Percentiles rank a stretch among this genome's conserved stretches.
Evolutionary conservation across 2,797 vertebrate species (phyloP).

Genomic region (Rhabdophis nuchalis): DNA sequence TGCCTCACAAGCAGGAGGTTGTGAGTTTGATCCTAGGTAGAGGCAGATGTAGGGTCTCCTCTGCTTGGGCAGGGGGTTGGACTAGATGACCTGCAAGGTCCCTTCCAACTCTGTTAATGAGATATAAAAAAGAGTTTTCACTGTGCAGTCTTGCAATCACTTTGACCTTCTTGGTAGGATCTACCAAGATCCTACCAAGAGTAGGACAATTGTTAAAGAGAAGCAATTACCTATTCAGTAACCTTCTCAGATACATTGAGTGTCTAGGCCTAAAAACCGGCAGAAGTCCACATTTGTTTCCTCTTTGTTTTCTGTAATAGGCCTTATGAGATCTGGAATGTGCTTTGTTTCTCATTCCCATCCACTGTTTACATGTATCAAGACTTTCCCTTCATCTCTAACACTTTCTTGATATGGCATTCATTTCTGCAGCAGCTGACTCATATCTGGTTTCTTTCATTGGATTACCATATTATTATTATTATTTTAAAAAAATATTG

Average conservation of each 20-base stretch:
- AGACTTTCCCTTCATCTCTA: not conserved
- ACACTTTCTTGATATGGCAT: not conserved
- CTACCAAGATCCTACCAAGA: not conserved
- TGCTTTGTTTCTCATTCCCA: slow-evolving; percentile 18
- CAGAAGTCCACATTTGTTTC: slow-evolving; percentile 27
- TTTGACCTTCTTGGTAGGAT: not conserved
- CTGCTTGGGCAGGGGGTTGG: too few relatives aligned
- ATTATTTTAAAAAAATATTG: not conserved
- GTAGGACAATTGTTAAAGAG: slow-evolving; percentile 49
- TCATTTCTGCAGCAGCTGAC: slow-evolving; percentile 49
- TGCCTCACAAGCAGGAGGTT: too few relatives aligned
- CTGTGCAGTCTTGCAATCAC: not conserved
- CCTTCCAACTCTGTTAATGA: too few relatives aligned
- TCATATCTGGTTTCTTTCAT: slow-evolving; percentile 11
- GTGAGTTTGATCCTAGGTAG: too few relatives aligned
- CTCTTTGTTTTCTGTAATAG: slow-evolving; percentile 20
- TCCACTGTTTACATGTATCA: not conserved
- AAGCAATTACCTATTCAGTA: slow-evolving; percentile 42
- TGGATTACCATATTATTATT: not conserved
- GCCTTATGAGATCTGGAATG: slow-evolving; percentile 40
- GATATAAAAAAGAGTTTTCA: too few relatives aligned
- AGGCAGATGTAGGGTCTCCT: too few relatives aligned
- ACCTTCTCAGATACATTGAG: slow-evolving; percentile 43
- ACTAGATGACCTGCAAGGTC: too few relatives aligned
- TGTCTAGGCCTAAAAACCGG: slow-evolving; percentile 50